Base-by-base conservation (phyloP, 2,113 vertebrate species). In the Cavia porcellus region DNA sequence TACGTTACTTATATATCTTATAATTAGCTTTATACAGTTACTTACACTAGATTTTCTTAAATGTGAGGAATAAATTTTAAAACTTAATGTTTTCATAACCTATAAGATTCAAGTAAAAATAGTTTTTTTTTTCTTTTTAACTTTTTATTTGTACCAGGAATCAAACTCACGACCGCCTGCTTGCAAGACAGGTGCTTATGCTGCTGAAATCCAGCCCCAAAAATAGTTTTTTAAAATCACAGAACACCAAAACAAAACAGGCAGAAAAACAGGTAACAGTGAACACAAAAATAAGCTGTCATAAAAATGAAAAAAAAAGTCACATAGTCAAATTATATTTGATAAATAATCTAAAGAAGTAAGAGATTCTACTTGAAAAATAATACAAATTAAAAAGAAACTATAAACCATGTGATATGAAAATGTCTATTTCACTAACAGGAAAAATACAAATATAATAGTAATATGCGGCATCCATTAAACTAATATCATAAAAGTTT, bases 301-400 rank as follows among this genome's bases (percentile, higher is more conserved):
- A 61, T 82, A 35, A 35, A 75, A 83, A 13, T 86, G 24, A n/a
- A 90, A 88, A 92, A 77, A 8, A 75, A n/a, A 90, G 28, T 50
- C 42, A 95, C 42, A 52, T n/a, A 89, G n/a, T 92, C 59, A 93
- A 62, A 87, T 68, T 86, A 66, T n/a, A 96, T 14, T 62, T 35
- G 19, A 86, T 42, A 89, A 86, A 38, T 47, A 70, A 84, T 62
- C 55, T 68, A 83, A 61, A 25, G 84, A 90, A 35, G 22, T 82
- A 32, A 19, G 24, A 32, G 19, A 35, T 57, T 80, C 50, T 89
- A 83, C 47, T 47, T 89, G 25, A 92, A 80, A 89, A 89, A 90
- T 35, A 84, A 70, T 55, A 70, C 20, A 87, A 70, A 70, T 42
- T 59, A 28, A 12, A 50, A 77, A 38, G 35, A 62, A 61, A n/a